phyloP scores from a whole-genome alignment of 1,140 invertebrate species.

The Bombus sylvicola region DNA sequence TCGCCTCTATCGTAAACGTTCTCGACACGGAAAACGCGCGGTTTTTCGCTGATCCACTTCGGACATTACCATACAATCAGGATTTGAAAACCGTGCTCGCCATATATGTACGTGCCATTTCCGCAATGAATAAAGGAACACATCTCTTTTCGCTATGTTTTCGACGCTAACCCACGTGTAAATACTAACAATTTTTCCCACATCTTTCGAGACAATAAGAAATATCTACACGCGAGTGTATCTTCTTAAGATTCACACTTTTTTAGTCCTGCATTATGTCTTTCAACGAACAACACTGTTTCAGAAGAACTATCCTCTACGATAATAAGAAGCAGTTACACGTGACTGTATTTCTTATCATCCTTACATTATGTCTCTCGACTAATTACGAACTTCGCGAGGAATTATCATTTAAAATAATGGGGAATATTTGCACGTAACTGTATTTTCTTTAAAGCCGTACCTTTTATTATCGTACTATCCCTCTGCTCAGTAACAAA shows the following conservation, averaged over 20 bases:
- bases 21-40: slow-evolving; percentile 15
- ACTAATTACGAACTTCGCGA: not conserved
- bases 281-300: too few species aligned
- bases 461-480: too few species aligned
- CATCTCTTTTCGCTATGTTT: not conserved
- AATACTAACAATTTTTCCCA: not conserved
- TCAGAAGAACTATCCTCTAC: too few species aligned
- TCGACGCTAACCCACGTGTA: too few species aligned
- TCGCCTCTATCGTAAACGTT: not conserved
- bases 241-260: not conserved
- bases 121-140: not conserved
- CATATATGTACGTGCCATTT: not conserved
- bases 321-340: too few species aligned
- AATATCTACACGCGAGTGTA: not conserved
- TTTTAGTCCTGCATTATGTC: not conserved
- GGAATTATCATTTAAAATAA: not conserved
- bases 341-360: not conserved
- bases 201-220: not conserved
- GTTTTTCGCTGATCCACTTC: slow-evolving; percentile 27
- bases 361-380: not conserved
- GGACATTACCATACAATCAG: slow-evolving; percentile 40
- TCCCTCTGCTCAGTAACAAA: too few species aligned
- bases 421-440: not conserved
- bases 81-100: not conserved
- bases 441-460: not conserved